phyloP scores from a whole-genome alignment of 2,888 invertebrate genomes.

The Cerceris rybyensis region DNA sequence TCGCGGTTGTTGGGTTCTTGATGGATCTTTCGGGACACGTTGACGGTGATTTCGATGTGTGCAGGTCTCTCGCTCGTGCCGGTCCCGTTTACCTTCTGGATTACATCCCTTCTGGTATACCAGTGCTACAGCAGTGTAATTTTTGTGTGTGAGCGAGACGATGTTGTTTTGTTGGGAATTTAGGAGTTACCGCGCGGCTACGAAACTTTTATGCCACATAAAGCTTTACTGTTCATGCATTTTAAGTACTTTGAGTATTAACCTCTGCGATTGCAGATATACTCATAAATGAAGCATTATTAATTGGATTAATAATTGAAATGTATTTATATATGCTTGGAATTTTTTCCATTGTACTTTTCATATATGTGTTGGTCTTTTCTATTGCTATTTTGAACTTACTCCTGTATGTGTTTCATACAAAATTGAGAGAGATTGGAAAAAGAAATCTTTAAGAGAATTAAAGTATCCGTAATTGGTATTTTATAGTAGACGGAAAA shows the following conservation, averaged over 20 bases:
- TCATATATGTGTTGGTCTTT: too few relatives aligned
- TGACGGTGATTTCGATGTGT: slow-evolving; percentile 37
- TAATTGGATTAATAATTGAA: slow-evolving; percentile 20
- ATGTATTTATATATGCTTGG: not conserved
- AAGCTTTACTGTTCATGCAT: slow-evolving; percentile 28
- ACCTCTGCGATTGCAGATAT: not conserved
- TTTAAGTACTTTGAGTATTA: slow-evolving; percentile 20
- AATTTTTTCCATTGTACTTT: too few relatives aligned
- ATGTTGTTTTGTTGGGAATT: slow-evolving; percentile 1
- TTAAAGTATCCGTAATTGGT: too few relatives aligned
- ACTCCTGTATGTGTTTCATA: too few relatives aligned
- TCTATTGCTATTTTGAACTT: too few relatives aligned
- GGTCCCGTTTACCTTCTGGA: slow-evolving; percentile 29
- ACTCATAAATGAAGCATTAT: not conserved
- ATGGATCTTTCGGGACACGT: slow-evolving; percentile 67
- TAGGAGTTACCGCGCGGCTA: slow-evolving; percentile 13
- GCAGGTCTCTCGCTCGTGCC: not conserved
- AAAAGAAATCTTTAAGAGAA: too few relatives aligned
- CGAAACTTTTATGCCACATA: slow-evolving; percentile 40
- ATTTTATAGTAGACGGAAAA: too few relatives aligned
- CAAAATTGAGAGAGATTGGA: too few relatives aligned
- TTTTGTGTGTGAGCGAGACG: slow-evolving; percentile 9
- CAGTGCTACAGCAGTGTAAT: slow-evolving; percentile 30
- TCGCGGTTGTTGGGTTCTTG: slow-evolving; percentile 66
- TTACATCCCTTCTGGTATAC: slow-evolving; percentile 20